These are phyloP conservation scores for Sebastes trivittatus DNA, from an alignment of 2,797 vertebrate genomes.

Conservation along the genomic window DNA sequence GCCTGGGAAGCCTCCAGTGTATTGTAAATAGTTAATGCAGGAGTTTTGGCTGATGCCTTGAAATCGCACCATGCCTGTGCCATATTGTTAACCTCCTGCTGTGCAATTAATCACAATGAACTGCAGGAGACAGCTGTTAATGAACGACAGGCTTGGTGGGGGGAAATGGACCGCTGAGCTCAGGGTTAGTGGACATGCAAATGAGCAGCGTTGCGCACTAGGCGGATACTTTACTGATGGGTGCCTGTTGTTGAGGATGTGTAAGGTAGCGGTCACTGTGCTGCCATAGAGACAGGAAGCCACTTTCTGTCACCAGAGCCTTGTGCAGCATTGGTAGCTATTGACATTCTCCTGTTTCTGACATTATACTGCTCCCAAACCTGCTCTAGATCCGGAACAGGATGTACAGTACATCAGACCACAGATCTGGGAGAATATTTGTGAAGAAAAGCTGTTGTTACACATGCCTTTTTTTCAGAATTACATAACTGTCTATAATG, in stretches of 20 bases:
- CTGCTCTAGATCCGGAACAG: constrained; percentile 10
- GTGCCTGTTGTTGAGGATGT: constrained; percentile 51
- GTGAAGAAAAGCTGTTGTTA: constrained; percentile 33
- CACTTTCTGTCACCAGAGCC: constrained; percentile 44
- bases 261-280: constrained; percentile 28
- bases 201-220: constrained; percentile 51
- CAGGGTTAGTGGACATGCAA: constrained; percentile 65
- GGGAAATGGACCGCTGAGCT: constrained; percentile 63
- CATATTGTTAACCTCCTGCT: constrained; percentile 67
- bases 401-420: constrained; percentile 39
- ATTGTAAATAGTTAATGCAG: constrained; percentile 75
- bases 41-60: constrained; percentile 70
- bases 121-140: constrained; percentile 67
- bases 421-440: constrained; percentile 10
- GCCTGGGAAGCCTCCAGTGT: constrained; percentile 61
- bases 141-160: constrained; percentile 56
- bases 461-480: constrained; percentile 33
- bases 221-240: constrained; percentile 48
- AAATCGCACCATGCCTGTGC: constrained; percentile 55
- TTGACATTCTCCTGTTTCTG: constrained; percentile 34
- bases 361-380: constrained; percentile 1
- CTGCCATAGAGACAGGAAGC: constrained; percentile 63
- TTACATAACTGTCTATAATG: constrained; percentile 69
- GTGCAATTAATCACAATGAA: constrained; percentile 77
- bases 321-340: constrained; percentile 27